These are phyloP conservation scores for Amphiura filiformis DNA, from an alignment of 35 echinoderm and acorn worm genomes.

Conservation along the genomic window DNA sequence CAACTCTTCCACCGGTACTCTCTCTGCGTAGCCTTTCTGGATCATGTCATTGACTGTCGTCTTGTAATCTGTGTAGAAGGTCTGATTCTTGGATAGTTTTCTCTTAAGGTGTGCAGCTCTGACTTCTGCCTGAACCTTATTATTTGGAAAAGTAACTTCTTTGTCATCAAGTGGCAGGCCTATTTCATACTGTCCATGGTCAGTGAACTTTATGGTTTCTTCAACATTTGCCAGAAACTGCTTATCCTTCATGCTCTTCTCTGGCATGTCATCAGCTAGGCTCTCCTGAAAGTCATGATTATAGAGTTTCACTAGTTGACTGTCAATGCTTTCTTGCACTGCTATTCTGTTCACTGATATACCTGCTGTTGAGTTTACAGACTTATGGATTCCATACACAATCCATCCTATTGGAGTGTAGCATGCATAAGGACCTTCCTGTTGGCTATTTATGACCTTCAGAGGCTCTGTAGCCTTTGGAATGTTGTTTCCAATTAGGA, in stretches of 20 bases:
- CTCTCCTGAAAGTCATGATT: not conserved
- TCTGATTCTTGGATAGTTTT: slow-evolving; percentile 14
- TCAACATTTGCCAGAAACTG: not conserved
- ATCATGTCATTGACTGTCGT: slow-evolving; percentile 21
- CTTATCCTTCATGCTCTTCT: slow-evolving; percentile 4
- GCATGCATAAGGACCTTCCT: slow-evolving; percentile 34
- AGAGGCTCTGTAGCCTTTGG: slow-evolving; percentile 24
- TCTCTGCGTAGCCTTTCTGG: slow-evolving; percentile 55
- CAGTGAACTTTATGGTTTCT: not conserved
- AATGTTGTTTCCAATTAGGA: slow-evolving; percentile 37
- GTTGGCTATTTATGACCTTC: slow-evolving; percentile 13
- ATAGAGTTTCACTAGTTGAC: slow-evolving; percentile 10
- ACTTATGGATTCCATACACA: slow-evolving; percentile 32
- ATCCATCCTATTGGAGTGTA: slow-evolving; percentile 37
- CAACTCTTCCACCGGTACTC: not conserved
- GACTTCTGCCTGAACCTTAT: slow-evolving; percentile 12
- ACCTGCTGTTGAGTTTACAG: not conserved
- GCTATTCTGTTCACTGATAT: not conserved
- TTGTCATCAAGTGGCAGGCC: slow-evolving; percentile 9
- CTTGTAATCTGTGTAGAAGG: slow-evolving; percentile 31
- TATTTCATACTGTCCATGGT: slow-evolving; percentile 32
- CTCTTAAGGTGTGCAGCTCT: slow-evolving; percentile 31
- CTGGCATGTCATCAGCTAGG: not conserved
- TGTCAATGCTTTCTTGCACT: not conserved
- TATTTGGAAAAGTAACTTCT: slow-evolving; percentile 1